phyloP scores from a whole-genome alignment of 2,888 invertebrate genomes.

The Pemphredon lugubris region DNA sequence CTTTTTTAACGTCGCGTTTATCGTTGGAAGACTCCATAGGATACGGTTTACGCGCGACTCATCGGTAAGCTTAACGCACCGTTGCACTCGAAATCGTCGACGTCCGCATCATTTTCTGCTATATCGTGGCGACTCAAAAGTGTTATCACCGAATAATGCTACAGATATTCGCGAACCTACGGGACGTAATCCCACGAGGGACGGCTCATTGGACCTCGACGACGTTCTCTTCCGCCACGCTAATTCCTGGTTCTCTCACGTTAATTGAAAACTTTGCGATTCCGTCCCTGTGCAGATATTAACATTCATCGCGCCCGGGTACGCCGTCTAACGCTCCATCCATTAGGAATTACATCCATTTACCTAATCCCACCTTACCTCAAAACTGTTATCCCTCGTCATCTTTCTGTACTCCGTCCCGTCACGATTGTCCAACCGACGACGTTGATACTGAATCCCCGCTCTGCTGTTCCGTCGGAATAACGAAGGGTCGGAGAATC shows the following conservation, averaged over 20 bases:
- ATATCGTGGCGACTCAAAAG: conserved; percentile 25
- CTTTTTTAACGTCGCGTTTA: too few species aligned
- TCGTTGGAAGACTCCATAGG: too few species aligned
- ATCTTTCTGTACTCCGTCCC: conserved; percentile 13
- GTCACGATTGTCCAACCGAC: conserved; percentile 20
- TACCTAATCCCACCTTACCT: conserved; percentile 28
- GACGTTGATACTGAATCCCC: conserved; percentile 17
- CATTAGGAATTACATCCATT: conserved; percentile 66
- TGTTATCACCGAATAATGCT: conserved; percentile 46
- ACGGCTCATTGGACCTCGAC: conserved; percentile 46
- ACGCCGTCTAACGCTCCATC: conserved; percentile 56
- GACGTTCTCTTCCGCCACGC: conserved; percentile 32
- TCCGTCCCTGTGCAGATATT: conserved; percentile 57
- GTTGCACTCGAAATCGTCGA: too few species aligned
- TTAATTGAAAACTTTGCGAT: conserved; percentile 65
- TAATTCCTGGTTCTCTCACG: conserved; percentile 58
- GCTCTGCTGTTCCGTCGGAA: neutral
- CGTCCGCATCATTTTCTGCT: too few species aligned
- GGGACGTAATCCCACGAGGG: conserved; percentile 48
- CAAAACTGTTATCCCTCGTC: conserved; percentile 31
- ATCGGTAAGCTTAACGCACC: too few species aligned
- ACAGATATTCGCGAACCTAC: conserved; percentile 24
- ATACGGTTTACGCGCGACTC: too few species aligned
- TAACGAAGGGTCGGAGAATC: too few species aligned
- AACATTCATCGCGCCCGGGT: conserved; percentile 56